Evolutionary conservation across 2,113 vertebrate species (phyloP), one percentile per base, ranked within the genome.

Genomic region (Genyomyrus donnyi): DNA sequence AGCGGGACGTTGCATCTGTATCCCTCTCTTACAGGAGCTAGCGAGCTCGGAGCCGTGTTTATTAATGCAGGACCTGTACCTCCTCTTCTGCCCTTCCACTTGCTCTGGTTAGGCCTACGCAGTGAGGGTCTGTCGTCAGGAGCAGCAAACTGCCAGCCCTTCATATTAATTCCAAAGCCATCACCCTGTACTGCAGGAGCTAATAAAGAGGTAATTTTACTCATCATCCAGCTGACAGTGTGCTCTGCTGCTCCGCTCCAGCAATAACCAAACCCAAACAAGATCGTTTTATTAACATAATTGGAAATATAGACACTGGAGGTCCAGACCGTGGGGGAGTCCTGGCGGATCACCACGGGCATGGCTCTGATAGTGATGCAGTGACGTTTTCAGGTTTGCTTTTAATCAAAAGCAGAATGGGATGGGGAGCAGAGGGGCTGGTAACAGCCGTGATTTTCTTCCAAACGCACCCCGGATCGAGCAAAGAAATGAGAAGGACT

Each of bases 361-460:
- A 91, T 94, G 92, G 94, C 93, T 94, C 93, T 96, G 95, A 95
- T 95, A 93, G 95, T 85, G 93, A 94, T 95, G 92, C 93, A 94
- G 95, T 95, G 95, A 94, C 93, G 94, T 87, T 92, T 89, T 94
- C 92, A 93, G 91, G 93, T 93, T 92, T 90, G 91, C 62, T 89
- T 92, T 92, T 94, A 93, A 94, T 93, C 90, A 50, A 90, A 90
- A 91, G 83, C 90, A 91, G 93, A 91, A 77, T 92, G 15, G 13
- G 45, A 46, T 88, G 35, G 62, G 88, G 15, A 45, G 87, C 39
- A 19, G 80, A 4, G 80, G 83, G 42, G 45, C 15, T 45, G 77
- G 6, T 19, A 83, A 15, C 39, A 45, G 35, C 10, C 31, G 1
- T 77, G 13, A 39, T 77, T 39, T 31, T 39, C 17, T 80, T 80